Evolutionary conservation across 2,113 vertebrate species (phyloP), one percentile per base, ranked within the genome.

Genomic region (Syngnathus typhle): DNA sequence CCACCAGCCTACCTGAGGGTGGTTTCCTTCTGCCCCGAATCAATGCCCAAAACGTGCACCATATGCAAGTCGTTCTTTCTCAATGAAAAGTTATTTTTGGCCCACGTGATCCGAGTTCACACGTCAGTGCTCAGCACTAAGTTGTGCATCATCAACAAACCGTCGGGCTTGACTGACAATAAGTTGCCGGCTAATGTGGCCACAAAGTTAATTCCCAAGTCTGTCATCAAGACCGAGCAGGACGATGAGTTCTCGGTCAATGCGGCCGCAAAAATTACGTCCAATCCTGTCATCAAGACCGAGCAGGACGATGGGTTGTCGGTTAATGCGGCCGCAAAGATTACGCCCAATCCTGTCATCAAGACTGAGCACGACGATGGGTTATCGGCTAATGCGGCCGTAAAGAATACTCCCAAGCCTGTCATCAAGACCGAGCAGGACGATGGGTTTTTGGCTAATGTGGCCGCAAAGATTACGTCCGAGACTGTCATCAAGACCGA

Each of bases 1-100:
- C 5, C 88, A 91, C 60, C 41, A 46, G 46, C 90, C 89, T 76
- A 77, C 81, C 63, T 55, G 0, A 68, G 56, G 21, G 56, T 74
- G 64, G 65, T 64, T 7, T 66, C 78, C n/a, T 86, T 84, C 68
- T 88, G 87, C 12, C 65, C 79, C 0, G 73, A 77, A 43, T 67
- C 68, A 0, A 80, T 80, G 76, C 77, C 82, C 3, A 77, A 79
- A 59, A 73, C 32, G 2, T 85, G 86, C 37, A 62, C 75, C 36
- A 73, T 83, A 66, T 83, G 80, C 59, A 84, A 78, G 64, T 67
- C 72, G 5, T 81, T 81, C 65, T 84, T 85, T 43, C 65, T 68
- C 19, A 56, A 67, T 12, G 74, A 84, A 9, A 77, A 73, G 19
- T 60, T 49, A 16, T 49, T 89, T 58, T 54, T 62, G 0, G 47